These are phyloP conservation scores for Petrophora chlorosata DNA, from an alignment of 2,888 invertebrate genomes.

Conservation along the genomic window DNA sequence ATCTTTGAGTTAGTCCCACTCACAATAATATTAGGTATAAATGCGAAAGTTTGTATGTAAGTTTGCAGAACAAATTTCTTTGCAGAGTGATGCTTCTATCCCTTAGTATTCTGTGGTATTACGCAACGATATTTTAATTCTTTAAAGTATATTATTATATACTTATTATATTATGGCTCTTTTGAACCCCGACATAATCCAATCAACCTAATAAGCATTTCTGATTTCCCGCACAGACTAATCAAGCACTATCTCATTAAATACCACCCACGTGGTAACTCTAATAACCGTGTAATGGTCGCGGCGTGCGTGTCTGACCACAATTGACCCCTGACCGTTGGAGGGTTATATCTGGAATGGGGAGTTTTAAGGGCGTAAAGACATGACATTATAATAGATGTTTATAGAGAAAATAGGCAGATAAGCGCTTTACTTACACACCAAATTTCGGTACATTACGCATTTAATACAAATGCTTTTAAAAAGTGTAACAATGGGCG, in stretches of 20 bases:
- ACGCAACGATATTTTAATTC: background rate
- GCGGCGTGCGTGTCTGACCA: conserved; percentile 29
- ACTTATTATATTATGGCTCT: background rate
- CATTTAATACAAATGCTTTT: too few relatives aligned
- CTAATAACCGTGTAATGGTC: conserved; percentile 28
- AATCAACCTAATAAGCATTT: conserved; percentile 10
- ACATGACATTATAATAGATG: too few relatives aligned
- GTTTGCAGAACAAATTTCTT: too few relatives aligned
- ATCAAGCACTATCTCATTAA: conserved; percentile 28
- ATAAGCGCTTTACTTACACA: background rate
- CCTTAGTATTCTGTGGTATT: too few relatives aligned
- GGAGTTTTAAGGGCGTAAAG: conserved; percentile 20
- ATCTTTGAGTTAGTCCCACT: too few relatives aligned
- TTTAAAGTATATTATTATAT: background rate
- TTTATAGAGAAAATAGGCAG: background rate
- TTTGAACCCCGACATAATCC: conserved; percentile 10
- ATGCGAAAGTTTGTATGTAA: too few relatives aligned
- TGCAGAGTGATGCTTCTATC: too few relatives aligned
- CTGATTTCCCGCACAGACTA: conserved; percentile 16
- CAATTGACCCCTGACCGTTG: conserved; percentile 29
- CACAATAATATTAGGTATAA: too few relatives aligned
- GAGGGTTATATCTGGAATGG: conserved; percentile 29
- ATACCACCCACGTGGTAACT: conserved; percentile 28
- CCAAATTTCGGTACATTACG: too few relatives aligned
- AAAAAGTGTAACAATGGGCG: too few relatives aligned